A percentile compares a stretch with the other conserved stretches of the same genome.
phyloP scores from a whole-genome alignment of 2,888 invertebrate species.

The Deroplatys truncata region DNA sequence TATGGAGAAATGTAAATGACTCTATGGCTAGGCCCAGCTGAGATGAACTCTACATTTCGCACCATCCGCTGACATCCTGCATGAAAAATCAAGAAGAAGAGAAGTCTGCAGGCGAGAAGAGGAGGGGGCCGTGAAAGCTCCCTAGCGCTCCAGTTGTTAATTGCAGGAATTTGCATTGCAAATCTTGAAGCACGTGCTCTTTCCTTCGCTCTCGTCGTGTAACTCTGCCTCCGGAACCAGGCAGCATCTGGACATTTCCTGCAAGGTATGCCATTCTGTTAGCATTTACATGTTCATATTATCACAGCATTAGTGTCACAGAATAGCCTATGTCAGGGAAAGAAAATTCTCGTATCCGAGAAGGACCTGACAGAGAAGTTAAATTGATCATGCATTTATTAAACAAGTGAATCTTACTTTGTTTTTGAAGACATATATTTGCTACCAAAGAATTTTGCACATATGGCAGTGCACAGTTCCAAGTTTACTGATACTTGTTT shows the following conservation, averaged over 20 bases:
- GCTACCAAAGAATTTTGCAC: too few relatives aligned
- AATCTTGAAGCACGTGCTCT: background rate
- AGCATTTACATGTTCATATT: background rate
- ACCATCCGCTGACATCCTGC: background rate
- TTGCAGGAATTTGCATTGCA: constrained; percentile 12
- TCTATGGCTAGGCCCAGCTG: background rate
- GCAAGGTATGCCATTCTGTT: background rate
- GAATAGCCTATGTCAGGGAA: too few relatives aligned
- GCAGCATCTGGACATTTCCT: background rate
- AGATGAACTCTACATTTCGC: background rate
- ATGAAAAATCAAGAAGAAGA: background rate
- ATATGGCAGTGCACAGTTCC: too few relatives aligned
- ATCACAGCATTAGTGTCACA: too few relatives aligned
- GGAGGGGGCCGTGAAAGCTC: background rate
- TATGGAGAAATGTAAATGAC: background rate
- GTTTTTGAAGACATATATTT: too few relatives aligned
- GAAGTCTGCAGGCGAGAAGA: background rate
- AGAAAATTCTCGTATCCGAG: too few relatives aligned
- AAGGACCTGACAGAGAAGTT: too few relatives aligned
- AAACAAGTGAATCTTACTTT: too few relatives aligned
- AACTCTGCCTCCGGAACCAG: background rate
- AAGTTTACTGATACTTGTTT: too few relatives aligned
- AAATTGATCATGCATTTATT: too few relatives aligned
- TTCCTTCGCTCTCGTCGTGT: background rate
- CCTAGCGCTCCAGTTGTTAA: background rate